These are phyloP conservation scores for Drosophila imparisetae DNA, from an alignment of 2,888 invertebrate genomes.

Conservation along the genomic window DNA sequence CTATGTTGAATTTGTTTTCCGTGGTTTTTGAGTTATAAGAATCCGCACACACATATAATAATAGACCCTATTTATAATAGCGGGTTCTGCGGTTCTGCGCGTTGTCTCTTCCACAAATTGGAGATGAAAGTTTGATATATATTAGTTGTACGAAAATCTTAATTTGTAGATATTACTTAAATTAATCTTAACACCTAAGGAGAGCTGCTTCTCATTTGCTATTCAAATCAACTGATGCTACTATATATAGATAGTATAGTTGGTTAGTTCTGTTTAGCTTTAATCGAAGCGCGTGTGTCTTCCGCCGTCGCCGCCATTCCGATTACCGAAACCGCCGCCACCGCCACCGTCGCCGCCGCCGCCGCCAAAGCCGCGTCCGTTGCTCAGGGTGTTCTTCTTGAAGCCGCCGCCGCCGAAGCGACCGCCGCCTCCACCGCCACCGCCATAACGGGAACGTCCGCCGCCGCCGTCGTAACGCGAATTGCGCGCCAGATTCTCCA, in stretches of 20 bases:
- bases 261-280: conserved; percentile 49
- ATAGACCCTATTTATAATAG: conserved; percentile 15
- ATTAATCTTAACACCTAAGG: conserved; percentile 51
- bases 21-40: conserved; percentile 35
- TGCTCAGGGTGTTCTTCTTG: conserved; percentile 66
- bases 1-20: conserved; percentile 60
- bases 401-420: conserved; percentile 68
- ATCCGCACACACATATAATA: conserved; percentile 24
- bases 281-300: conserved; percentile 83
- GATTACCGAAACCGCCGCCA: conserved; percentile 59
- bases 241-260: conserved; percentile 20
- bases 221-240: conserved; percentile 75
- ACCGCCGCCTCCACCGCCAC: conserved; percentile 83
- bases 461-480: conserved; percentile 87
- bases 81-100: conserved; percentile 25
- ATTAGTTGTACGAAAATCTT: conserved; percentile 71
- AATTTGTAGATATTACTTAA: conserved; percentile 71
- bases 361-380: conserved; percentile 70
- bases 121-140: conserved; percentile 51
- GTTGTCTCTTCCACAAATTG: conserved; percentile 34
- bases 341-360: conserved; percentile 59
- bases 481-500: conserved; percentile 91
- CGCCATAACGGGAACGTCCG: conserved; percentile 76
- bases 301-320: conserved; percentile 54
- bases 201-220: conserved; percentile 74